These are phyloP conservation scores for Hiodon tergisus DNA, from an alignment of 2,113 vertebrate species.

Conservation along the genomic window DNA sequence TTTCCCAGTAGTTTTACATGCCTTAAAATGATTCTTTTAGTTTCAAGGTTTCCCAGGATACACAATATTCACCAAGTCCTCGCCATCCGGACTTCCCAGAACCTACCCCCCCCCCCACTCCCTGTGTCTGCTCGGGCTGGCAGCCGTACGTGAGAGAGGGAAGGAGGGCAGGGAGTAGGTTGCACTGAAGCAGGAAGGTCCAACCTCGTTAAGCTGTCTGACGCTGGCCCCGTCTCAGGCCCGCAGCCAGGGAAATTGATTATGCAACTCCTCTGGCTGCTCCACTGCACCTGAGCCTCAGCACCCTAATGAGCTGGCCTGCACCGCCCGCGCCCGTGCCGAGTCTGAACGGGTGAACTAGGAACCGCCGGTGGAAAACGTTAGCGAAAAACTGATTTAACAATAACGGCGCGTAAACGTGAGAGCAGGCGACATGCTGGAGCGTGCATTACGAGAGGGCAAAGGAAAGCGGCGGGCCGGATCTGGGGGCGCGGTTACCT, in stretches of 20 bases:
- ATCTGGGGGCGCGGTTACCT: constrained; percentile 62
- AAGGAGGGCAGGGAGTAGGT: too few species aligned
- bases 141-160: neutral
- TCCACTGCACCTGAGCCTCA: neutral
- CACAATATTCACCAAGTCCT: too few species aligned
- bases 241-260: neutral
- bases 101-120: neutral
- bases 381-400: neutral
- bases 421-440: neutral
- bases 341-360: too few species aligned
- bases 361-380: too few species aligned
- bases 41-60: too few species aligned
- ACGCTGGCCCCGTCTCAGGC: neutral
- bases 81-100: too few species aligned
- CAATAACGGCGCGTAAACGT: neutral
- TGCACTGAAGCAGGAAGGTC: too few species aligned
- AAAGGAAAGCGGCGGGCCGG: neutral
- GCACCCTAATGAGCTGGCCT: neutral
- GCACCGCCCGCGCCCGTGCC: neutral
- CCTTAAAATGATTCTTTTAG: too few species aligned
- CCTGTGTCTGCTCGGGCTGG: neutral
- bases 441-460: neutral
- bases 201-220: too few species aligned
- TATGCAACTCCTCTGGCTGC: neutral
- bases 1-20: too few species aligned